phyloP scores from a whole-genome alignment of 2,888 invertebrate genomes.

The Apoderus coryli region DNA sequence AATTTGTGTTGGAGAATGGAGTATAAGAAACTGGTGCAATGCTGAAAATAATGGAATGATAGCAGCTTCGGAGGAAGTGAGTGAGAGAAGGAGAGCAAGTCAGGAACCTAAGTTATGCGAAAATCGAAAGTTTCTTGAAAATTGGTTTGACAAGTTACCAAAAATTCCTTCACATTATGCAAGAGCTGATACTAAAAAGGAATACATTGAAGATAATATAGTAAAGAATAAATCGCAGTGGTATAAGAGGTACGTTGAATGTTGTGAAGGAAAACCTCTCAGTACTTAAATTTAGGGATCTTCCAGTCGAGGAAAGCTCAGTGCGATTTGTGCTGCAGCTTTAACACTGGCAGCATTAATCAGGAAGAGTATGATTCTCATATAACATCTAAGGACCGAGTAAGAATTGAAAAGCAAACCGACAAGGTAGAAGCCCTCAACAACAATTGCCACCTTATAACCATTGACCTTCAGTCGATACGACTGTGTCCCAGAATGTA shows the following conservation, averaged over 20 bases:
- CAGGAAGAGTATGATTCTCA: constrained; percentile 6
- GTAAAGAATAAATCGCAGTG: constrained; percentile 7
- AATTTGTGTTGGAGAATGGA: constrained; percentile 7
- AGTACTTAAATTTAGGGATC: constrained; percentile 6
- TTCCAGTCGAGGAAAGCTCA: constrained; percentile 9
- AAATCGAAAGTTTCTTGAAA: constrained; percentile 6
- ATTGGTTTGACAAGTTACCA: constrained; percentile 8
- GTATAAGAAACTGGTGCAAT: constrained; percentile 7
- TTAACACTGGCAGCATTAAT: constrained; percentile 5
- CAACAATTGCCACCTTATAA: constrained; percentile 2
- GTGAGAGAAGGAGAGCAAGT: constrained; percentile 1
- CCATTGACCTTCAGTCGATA: constrained; percentile 8
- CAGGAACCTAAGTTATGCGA: constrained; percentile 7
- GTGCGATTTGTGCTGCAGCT: constrained; percentile 7
- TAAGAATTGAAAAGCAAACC: constrained; percentile 6
- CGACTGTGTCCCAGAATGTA: constrained; percentile 7
- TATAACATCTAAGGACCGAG: constrained; percentile 5
- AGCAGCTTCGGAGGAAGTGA: constrained; percentile 1
- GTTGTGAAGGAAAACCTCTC: constrained; percentile 6
- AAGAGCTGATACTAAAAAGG: constrained; percentile 7
- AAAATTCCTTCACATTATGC: constrained; percentile 10
- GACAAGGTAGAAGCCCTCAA: constrained; percentile 4
- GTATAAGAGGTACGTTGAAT: constrained; percentile 8
- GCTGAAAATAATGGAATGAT: constrained; percentile 7
- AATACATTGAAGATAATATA: constrained; percentile 9